These are phyloP conservation scores for Mormoops blainvillei DNA, from an alignment of 2,113 vertebrate genomes.

Conservation along the genomic window DNA sequence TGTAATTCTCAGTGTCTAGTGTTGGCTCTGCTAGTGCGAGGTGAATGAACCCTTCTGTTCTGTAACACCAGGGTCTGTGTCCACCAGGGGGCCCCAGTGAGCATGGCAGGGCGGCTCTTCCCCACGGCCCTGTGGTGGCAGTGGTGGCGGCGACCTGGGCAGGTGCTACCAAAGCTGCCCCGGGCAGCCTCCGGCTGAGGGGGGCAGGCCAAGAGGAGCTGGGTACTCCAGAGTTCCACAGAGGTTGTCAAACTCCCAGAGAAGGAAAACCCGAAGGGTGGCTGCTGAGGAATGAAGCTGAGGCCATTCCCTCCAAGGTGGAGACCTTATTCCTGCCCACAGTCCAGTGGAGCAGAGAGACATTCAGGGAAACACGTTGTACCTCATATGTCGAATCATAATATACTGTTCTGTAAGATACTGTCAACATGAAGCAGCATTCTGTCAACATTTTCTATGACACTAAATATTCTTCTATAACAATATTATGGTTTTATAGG, in stretches of 20 bases:
- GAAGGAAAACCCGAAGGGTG: no score
- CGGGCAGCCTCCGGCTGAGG: neutral
- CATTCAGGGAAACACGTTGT: neutral
- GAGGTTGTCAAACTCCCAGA: neutral
- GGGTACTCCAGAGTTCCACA: neutral
- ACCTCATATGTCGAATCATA: neutral
- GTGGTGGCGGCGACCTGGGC: neutral
- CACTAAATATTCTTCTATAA: neutral
- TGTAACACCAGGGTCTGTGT: neutral
- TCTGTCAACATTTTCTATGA: neutral
- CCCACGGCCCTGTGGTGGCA: no score
- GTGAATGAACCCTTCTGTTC: neutral
- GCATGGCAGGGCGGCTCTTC: neutral
- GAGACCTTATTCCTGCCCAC: neutral
- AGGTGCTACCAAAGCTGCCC: neutral
- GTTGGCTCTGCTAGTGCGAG: neutral
- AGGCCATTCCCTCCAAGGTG: neutral
- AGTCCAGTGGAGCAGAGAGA: neutral
- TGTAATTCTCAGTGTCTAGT: neutral
- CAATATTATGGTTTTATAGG: neutral
- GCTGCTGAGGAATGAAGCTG: neutral
- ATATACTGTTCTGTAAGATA: neutral
- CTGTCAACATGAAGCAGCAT: neutral
- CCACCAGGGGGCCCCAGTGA: accelerated
- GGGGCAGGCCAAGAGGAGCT: neutral